Evolutionary conservation across 1,140 invertebrate species (phyloP).

Genomic region (Pararge aegeria): DNA sequence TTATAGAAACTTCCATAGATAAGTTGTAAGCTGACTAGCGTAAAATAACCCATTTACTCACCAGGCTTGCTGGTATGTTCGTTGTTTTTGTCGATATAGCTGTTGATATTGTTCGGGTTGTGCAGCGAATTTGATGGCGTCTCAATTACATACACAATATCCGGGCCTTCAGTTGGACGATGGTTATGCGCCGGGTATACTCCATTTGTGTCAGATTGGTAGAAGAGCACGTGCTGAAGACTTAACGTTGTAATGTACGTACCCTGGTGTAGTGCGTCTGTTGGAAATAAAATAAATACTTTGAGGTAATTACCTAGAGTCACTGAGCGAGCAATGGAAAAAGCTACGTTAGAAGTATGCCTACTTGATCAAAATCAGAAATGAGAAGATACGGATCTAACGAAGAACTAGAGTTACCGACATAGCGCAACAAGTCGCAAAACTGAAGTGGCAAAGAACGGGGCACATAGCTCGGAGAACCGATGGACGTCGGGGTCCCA

Average conservation of each 20-base stretch:
- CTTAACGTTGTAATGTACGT: conserved; percentile 54
- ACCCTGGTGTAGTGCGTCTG: conserved; percentile 46
- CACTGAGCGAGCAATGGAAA: no score
- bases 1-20: no score
- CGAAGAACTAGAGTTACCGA: no score
- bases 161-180: neutral
- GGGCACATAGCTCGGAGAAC: no score
- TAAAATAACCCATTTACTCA: neutral
- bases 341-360: no score
- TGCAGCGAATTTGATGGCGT: neutral
- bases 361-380: no score
- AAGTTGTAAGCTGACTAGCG: neutral
- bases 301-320: neutral
- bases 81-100: neutral
- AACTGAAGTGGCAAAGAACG: no score
- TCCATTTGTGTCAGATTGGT: conserved; percentile 20
- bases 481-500: no score
- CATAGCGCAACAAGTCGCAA: no score
- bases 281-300: conserved; percentile 11
- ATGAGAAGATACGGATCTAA: no score
- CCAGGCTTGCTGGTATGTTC: neutral
- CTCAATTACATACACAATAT: neutral
- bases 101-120: neutral
- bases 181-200: neutral
- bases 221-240: conserved; percentile 52